Evolutionary conservation across 2,888 invertebrate genomes (phyloP).

Genomic region (Hydraecia micacea): DNA sequence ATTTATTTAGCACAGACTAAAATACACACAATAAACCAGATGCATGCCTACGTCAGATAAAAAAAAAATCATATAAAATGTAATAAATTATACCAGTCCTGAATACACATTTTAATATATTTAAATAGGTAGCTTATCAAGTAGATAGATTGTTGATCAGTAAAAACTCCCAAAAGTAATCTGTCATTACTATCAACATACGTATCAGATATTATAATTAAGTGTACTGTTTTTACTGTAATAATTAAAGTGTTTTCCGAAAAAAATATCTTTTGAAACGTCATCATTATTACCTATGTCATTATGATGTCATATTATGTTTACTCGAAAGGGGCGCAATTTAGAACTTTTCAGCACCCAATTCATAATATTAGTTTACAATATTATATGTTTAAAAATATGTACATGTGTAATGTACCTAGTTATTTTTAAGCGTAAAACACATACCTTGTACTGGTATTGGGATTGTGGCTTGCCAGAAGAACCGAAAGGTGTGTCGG

Average conservation of each 20-base stretch:
- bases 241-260: background rate
- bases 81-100: background rate
- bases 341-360: background rate
- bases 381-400: background rate
- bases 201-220: conserved; percentile 6
- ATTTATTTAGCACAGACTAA: too few species aligned
- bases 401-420: background rate
- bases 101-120: background rate
- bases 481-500: conserved; percentile 73
- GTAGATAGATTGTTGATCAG: background rate
- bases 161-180: conserved; percentile 28
- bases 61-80: background rate
- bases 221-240: background rate
- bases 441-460: conserved; percentile 70
- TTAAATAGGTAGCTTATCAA: background rate
- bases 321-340: background rate
- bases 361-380: background rate
- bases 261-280: background rate
- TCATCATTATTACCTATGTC: background rate
- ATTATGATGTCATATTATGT: background rate
- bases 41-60: background rate
- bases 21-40: too few species aligned
- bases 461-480: conserved; percentile 68
- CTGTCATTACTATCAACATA: conserved; percentile 32
- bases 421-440: background rate